A percentile compares a stretch with the other conserved stretches of the same genome.
Evolutionary conservation across 2,113 vertebrate species (phyloP).

Genomic region (Megalops atlanticus): DNA sequence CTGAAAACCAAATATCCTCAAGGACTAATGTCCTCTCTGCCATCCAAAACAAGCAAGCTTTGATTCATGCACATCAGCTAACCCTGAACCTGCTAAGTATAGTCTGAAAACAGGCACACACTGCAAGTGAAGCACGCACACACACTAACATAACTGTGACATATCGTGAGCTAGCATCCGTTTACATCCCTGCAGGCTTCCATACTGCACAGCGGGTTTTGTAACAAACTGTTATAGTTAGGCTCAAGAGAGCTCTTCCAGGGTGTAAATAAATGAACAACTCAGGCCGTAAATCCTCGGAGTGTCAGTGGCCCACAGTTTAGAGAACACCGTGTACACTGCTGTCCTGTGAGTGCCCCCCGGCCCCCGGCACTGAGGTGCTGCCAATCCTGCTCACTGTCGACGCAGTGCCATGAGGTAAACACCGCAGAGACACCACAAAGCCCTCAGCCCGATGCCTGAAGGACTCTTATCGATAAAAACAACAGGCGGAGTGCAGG

Average conservation of each 20-base stretch:
- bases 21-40: slow-evolving; percentile 60
- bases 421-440: background rate
- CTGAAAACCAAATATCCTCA: slow-evolving; percentile 66
- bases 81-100: slow-evolving; percentile 62
- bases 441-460: background rate
- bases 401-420: background rate
- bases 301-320: slow-evolving; percentile 54
- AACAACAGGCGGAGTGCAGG: background rate
- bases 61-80: slow-evolving; percentile 57
- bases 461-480: background rate
- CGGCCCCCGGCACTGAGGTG: too few relatives aligned
- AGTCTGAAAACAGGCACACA: slow-evolving; percentile 30
- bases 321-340: slow-evolving; percentile 61
- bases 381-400: background rate
- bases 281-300: slow-evolving; percentile 43
- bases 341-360: slow-evolving; percentile 56
- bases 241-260: slow-evolving; percentile 33
- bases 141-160: background rate
- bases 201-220: background rate
- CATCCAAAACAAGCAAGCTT: slow-evolving; percentile 64
- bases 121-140: slow-evolving; percentile 4
- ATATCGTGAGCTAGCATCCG: background rate
- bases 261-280: slow-evolving; percentile 57
- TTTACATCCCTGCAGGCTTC: background rate
- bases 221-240: slow-evolving; percentile 7